Evolutionary conservation across 2,888 invertebrate genomes (phyloP).

Genomic region (Dicycla oo): DNA sequence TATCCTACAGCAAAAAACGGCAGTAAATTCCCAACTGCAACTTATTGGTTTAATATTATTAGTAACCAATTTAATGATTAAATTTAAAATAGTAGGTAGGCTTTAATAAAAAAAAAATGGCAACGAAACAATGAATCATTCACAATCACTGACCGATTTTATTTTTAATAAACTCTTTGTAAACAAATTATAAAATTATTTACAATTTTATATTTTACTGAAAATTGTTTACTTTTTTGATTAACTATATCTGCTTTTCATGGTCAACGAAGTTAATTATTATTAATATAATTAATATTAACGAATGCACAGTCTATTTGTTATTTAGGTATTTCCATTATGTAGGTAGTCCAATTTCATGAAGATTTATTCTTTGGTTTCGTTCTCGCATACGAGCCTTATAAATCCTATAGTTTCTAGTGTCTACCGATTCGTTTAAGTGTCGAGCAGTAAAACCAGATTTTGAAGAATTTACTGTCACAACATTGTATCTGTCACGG

Average conservation of each 20-base stretch:
- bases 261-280: not conserved
- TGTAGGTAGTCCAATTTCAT: not conserved
- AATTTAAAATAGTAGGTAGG: not conserved
- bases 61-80: no score
- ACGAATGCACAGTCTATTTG: not conserved
- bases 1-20: not conserved
- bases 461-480: slow-evolving; percentile 18
- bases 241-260: no score
- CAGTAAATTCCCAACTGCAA: not conserved
- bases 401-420: slow-evolving; percentile 13
- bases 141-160: not conserved
- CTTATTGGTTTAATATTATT: not conserved
- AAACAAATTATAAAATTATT: no score
- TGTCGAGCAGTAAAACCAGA: slow-evolving; percentile 39
- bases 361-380: not conserved
- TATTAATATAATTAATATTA: not conserved
- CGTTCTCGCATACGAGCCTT: not conserved
- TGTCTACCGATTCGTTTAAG: slow-evolving; percentile 19
- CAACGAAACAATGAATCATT: not conserved
- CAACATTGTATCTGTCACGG: slow-evolving; percentile 27
- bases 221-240: not conserved
- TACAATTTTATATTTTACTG: not conserved
- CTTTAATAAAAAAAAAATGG: no score
- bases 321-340: not conserved
- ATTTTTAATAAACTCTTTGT: no score